Evolutionary conservation across 2,888 invertebrate genomes (phyloP), one percentile per base, ranked within the genome.

Genomic region (Germaria angustata): DNA sequence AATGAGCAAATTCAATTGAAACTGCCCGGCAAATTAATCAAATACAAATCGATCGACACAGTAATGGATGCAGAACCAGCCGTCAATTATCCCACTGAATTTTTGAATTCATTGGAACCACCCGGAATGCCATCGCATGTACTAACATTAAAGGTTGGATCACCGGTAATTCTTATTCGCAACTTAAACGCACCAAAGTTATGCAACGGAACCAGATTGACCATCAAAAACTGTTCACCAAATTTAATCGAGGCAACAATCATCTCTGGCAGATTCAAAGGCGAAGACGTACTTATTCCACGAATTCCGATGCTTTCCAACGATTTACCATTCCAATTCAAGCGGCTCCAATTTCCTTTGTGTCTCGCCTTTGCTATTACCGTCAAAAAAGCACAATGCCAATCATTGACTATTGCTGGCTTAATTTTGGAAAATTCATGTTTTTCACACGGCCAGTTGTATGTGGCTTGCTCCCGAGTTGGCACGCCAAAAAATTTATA

Each of bases 361-460:
- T n/a, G 46, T 46, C 20, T 46, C 17, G 46, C 17, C 46, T 46
- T 46, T 46, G 46, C 46, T 46, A 46, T 46, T 46, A 17, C 20
- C 46, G 17, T 46, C 46, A 46, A 46, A 6, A 46, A 46, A 46
- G 17, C 17, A 46, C 46, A 46, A 46, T 5, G 17, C 46, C 46
- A 46, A 46, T 46, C 46, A 46, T 20, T 46, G 17, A 17, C 46
- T 46, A 46, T 46, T 46, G 46, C 15, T 46, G 17, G 17, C 5
- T 44, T 44, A 36, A 36, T 36, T 36, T 36, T 36, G 36, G 36
- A 36, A 36, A 9, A 36, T 71, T 80, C 46, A 68, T 86, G 86
- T 61, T 88, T 88, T 85, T 87, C 87, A 39, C 87, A 90, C 84
- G 88, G 88, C 15, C 88, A 89, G 84, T 46, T 68, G 69, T 81